A percentile compares a stretch with the other conserved stretches of the same genome.
These are phyloP conservation scores for Baryphthengus martii DNA, from an alignment of 2,113 vertebrate genomes.

Conservation along the genomic window DNA sequence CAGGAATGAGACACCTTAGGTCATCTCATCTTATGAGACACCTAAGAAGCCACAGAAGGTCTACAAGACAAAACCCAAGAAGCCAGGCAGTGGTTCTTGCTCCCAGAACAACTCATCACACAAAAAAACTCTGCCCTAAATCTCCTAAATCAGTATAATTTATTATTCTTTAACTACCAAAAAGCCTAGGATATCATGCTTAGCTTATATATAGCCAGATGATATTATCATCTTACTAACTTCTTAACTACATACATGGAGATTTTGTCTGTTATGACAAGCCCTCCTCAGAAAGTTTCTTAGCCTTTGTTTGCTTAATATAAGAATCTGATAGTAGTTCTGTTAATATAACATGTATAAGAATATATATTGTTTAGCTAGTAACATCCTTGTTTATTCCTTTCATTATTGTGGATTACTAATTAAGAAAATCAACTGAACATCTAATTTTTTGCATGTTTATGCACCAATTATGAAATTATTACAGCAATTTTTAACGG, in stretches of 20 bases:
- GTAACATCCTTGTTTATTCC: constrained; percentile 35
- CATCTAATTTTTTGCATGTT: constrained; percentile 34
- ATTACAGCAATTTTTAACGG: constrained; percentile 36
- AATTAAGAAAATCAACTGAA: constrained; percentile 46
- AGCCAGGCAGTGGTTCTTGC: background rate
- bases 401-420: constrained; percentile 36
- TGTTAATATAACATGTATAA: background rate
- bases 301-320: background rate
- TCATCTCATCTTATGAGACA: background rate
- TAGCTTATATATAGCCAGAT: background rate
- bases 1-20: background rate
- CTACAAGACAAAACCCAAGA: background rate
- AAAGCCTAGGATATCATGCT: background rate
- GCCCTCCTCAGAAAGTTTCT: background rate
- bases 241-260: background rate
- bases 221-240: background rate
- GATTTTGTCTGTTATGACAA: background rate
- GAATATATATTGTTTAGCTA: background rate
- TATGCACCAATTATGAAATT: constrained; percentile 38
- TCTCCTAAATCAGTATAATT: background rate
- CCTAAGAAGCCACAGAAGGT: background rate
- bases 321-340: background rate
- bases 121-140: background rate
- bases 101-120: background rate
- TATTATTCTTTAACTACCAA: background rate